phyloP scores from a whole-genome alignment of 1,140 invertebrate species.

The Lethrus apterus region DNA sequence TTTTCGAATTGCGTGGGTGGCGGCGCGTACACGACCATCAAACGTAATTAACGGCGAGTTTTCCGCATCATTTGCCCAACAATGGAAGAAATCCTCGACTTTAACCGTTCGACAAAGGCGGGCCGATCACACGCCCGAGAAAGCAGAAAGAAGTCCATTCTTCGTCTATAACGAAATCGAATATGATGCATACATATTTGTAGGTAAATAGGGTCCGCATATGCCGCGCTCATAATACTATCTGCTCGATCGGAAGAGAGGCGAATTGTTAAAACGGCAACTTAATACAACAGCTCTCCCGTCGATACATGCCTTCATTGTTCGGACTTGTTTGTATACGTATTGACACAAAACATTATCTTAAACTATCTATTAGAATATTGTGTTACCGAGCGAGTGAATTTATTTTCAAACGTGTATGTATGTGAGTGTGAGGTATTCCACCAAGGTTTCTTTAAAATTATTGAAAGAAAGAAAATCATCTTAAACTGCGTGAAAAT shows the following conservation, averaged over 20 bases:
- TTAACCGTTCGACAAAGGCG: slow-evolving; percentile 2
- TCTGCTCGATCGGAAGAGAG: slow-evolving; percentile 14
- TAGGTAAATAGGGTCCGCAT: not conserved
- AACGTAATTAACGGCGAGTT: slow-evolving; percentile 9
- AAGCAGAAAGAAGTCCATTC: slow-evolving; percentile 1
- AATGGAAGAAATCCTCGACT: slow-evolving; percentile 9
- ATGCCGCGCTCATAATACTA: slow-evolving; percentile 11
- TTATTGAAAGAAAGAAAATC: too few species aligned
- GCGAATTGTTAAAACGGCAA: too few species aligned
- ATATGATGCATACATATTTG: not conserved
- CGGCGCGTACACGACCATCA: too few species aligned
- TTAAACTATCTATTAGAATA: slow-evolving; percentile 22
- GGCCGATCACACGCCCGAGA: slow-evolving; percentile 4
- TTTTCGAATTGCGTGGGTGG: too few species aligned
- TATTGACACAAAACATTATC: slow-evolving; percentile 20
- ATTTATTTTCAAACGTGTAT: not conserved
- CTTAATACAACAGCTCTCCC: slow-evolving; percentile 17
- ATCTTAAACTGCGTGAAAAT: too few species aligned
- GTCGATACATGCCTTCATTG: too few species aligned
- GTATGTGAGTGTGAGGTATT: not conserved
- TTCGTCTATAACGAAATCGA: not conserved
- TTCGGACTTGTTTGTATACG: slow-evolving; percentile 17
- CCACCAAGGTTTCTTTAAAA: slow-evolving; percentile 6
- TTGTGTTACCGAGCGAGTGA: slow-evolving; percentile 12
- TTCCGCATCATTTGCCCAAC: slow-evolving; percentile 4